phyloP scores from a whole-genome alignment of 2,888 invertebrate genomes.

The Stramonita haemastoma region DNA sequence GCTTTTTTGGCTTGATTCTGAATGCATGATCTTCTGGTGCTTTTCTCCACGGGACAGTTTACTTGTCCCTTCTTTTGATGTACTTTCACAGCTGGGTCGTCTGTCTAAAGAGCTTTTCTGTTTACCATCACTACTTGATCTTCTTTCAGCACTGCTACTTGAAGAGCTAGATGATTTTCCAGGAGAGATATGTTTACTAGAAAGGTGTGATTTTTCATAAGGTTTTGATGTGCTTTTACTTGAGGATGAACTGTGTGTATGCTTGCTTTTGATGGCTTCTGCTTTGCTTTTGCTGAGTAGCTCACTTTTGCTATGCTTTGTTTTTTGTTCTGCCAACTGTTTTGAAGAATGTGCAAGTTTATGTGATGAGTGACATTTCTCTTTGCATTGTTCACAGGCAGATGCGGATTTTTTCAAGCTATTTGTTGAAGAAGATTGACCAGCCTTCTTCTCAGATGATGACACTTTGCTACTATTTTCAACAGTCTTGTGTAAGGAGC shows the following conservation, averaged over 20 bases:
- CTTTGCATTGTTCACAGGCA: neutral
- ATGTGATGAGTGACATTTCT: neutral
- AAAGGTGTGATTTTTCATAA: neutral
- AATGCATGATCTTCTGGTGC: neutral
- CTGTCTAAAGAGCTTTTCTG: neutral
- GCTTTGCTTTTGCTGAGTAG: neutral
- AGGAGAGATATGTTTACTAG: neutral
- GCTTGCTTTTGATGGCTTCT: neutral
- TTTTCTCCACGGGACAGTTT: neutral
- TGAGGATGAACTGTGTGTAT: slow-evolving; percentile 24
- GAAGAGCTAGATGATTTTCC: neutral
- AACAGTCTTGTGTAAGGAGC: neutral
- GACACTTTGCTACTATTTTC: neutral
- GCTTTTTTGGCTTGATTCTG: neutral
- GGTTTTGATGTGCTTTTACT: slow-evolving; percentile 25
- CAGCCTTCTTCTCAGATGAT: slow-evolving; percentile 18
- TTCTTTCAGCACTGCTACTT: neutral
- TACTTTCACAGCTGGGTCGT: neutral
- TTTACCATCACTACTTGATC: slow-evolving; percentile 9
- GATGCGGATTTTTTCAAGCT: neutral
- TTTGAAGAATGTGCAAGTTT: neutral
- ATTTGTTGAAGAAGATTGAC: neutral
- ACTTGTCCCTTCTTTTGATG: neutral
- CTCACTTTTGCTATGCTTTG: neutral
- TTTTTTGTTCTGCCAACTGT: neutral